These are phyloP conservation scores for Microplitis mediator DNA, from an alignment of 1,140 invertebrate species.

Conservation along the genomic window DNA sequence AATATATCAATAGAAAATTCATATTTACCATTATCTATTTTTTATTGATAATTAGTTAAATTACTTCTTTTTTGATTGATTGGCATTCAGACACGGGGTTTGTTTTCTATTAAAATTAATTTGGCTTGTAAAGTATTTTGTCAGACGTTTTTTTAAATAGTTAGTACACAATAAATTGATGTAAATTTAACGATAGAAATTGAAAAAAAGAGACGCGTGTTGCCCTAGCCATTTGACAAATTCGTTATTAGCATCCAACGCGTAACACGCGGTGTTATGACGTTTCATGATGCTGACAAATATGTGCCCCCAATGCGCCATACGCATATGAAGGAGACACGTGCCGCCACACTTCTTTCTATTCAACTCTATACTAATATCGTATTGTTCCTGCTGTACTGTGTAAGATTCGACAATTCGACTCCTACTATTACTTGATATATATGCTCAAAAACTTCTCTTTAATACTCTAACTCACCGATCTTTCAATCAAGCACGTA, in stretches of 20 bases:
- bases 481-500: constrained; percentile 12
- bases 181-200: background rate
- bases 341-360: constrained; percentile 55
- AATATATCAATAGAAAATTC: no score
- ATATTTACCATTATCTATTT: no score
- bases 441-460: background rate
- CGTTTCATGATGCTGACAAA: constrained; percentile 56
- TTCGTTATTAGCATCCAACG: constrained; percentile 51
- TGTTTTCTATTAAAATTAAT: no score
- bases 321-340: constrained; percentile 50
- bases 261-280: constrained; percentile 50
- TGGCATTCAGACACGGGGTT: no score
- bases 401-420: constrained; percentile 34
- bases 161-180: no score
- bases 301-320: constrained; percentile 30
- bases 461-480: background rate
- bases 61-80: no score
- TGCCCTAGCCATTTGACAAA: constrained; percentile 41
- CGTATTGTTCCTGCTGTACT: constrained; percentile 35
- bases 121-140: no score
- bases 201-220: background rate
- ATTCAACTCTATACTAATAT: constrained; percentile 47
- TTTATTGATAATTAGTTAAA: no score
- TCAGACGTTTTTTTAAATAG: no score
- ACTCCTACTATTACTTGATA: constrained; percentile 17